Conservation (phyloP, 2,797 vertebrate genomes). For the Mycteria americana region DNA sequence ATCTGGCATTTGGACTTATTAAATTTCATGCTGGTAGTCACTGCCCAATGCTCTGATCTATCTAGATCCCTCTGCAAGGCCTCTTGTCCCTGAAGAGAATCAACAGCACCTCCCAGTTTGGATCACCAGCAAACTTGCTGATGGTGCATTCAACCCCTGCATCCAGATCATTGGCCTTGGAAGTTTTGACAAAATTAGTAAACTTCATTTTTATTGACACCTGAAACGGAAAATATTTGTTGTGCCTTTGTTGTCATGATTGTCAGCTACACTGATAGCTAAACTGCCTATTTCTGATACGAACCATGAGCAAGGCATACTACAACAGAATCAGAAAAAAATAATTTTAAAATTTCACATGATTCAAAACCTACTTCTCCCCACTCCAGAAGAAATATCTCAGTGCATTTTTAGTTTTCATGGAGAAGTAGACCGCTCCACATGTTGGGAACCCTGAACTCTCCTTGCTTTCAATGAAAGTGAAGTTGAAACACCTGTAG, state of each 20-base stretch:
- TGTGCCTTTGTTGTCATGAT: not conserved
- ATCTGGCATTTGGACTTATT: not conserved
- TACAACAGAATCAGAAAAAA: not conserved
- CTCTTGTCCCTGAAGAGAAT: too few species aligned
- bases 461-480: not conserved
- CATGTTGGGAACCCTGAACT: not conserved
- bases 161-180: not conserved
- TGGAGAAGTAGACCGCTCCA: not conserved
- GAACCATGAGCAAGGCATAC: not conserved
- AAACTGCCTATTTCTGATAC: not conserved
- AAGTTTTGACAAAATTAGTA: not conserved
- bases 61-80: not conserved
- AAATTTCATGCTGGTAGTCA: not conserved
- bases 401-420: not conserved
- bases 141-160: not conserved
- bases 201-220: not conserved
- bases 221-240: not conserved
- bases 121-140: not conserved
- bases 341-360: not conserved
- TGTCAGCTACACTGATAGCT: not conserved
- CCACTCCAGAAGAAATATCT: not conserved
- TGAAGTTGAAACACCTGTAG: not conserved
- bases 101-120: not conserved
- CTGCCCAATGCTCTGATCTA: not conserved
- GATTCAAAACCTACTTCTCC: not conserved